Conservation (phyloP, 2,797 vertebrate species). For the Thaleichthys pacificus region DNA sequence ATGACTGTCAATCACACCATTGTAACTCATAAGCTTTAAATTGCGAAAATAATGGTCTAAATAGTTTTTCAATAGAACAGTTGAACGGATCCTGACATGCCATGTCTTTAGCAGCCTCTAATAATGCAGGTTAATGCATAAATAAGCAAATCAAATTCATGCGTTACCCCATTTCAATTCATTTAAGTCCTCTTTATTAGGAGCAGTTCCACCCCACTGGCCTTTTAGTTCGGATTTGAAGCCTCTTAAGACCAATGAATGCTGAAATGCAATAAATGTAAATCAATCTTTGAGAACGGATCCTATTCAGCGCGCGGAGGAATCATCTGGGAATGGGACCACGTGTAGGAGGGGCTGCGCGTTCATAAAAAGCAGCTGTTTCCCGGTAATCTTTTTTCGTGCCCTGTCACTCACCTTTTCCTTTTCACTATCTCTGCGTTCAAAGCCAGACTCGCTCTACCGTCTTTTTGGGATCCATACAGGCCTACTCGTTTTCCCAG, state of each 20-base stretch:
- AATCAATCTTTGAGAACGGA: constrained; percentile 86
- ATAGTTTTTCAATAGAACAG: constrained; percentile 69
- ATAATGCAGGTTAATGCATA: constrained; percentile 80
- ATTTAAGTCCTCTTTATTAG: constrained; percentile 86
- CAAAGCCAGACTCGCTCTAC: constrained; percentile 58
- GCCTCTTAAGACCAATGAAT: constrained; percentile 77
- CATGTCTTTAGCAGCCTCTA: constrained; percentile 67
- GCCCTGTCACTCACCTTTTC: constrained; percentile 86
- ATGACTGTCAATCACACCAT: constrained; percentile 75
- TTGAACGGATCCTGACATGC: constrained; percentile 70
- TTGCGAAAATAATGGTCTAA: constrained; percentile 67
- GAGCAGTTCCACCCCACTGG: constrained; percentile 73
- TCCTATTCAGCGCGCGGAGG: constrained; percentile 78
- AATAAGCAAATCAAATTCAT: constrained; percentile 86
- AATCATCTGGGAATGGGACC: constrained; percentile 76
- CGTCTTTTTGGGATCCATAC: constrained; percentile 70
- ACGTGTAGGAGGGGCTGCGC: constrained; percentile 63
- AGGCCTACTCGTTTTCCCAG: constrained; percentile 69
- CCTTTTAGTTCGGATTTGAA: constrained; percentile 70
- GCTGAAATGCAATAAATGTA: constrained; percentile 84
- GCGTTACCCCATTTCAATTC: constrained; percentile 85
- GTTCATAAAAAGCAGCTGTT: constrained; percentile 87
- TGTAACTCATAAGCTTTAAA: constrained; percentile 75
- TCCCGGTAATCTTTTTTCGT: constrained; percentile 88
- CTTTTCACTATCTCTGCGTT: constrained; percentile 79